Evolutionary conservation across 2,888 invertebrate genomes (phyloP).

Genomic region (Chymomyza caudatula): DNA sequence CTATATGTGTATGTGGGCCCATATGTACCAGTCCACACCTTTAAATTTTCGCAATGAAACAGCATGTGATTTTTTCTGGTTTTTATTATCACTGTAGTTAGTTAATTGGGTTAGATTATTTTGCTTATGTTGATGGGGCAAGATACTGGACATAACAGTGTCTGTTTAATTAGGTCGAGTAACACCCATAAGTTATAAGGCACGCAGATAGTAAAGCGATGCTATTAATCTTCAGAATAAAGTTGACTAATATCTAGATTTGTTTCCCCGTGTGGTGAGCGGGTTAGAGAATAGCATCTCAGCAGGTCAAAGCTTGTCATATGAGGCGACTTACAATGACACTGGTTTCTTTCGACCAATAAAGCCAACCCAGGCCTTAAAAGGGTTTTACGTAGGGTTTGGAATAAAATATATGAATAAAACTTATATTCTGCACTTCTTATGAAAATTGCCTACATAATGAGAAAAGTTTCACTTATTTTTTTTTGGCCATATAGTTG

Average conservation of each 20-base stretch:
- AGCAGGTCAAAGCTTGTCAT: too few species aligned
- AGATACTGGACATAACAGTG: not conserved
- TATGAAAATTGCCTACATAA: too few species aligned
- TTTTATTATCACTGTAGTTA: not conserved
- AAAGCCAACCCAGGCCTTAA: too few species aligned
- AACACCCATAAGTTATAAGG: not conserved
- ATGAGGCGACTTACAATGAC: too few species aligned
- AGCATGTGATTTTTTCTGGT: slow-evolving; percentile 34
- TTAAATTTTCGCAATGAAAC: slow-evolving; percentile 57
- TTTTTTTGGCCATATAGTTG: too few species aligned
- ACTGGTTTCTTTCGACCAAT: too few species aligned
- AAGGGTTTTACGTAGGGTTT: too few species aligned
- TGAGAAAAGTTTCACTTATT: too few species aligned
- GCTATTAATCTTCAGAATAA: not conserved
- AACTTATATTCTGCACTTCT: too few species aligned
- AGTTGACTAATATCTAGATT: not conserved
- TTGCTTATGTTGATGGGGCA: not conserved
- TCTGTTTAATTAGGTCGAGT: not conserved
- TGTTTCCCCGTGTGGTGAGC: too few species aligned
- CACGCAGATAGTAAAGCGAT: not conserved
- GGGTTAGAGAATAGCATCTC: too few species aligned
- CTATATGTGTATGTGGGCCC: not conserved
- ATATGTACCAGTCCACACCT: slow-evolving; percentile 48
- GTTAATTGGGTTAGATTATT: not conserved
- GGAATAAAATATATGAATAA: too few species aligned